phyloP scores from a whole-genome alignment of 2,888 invertebrate species.

The Caenorhabditis sp. region DNA sequence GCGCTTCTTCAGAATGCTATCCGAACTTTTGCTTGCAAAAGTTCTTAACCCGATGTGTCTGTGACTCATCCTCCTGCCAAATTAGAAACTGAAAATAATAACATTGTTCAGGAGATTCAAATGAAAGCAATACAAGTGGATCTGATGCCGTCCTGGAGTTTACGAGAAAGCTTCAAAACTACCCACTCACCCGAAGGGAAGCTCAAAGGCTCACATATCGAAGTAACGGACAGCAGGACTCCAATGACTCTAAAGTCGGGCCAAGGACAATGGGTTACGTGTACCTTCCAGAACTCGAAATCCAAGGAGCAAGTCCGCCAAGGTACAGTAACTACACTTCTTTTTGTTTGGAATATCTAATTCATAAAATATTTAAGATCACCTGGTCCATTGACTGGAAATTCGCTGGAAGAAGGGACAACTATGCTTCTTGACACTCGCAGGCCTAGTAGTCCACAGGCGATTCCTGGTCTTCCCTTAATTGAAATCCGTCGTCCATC shows the following conservation, averaged over 20 bases:
- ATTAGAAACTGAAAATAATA: neutral
- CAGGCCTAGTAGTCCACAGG: slow-evolving; percentile 80
- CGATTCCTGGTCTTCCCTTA: slow-evolving; percentile 81
- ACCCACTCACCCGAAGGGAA: slow-evolving; percentile 79
- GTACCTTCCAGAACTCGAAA: slow-evolving; percentile 81
- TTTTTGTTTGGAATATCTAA: neutral
- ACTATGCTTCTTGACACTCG: slow-evolving; percentile 69
- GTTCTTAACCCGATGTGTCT: slow-evolving; percentile 50
- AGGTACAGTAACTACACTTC: slow-evolving; percentile 49
- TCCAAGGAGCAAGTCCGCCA: slow-evolving; percentile 82
- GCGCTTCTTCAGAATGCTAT: slow-evolving; percentile 33
- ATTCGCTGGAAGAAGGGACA: slow-evolving; percentile 66
- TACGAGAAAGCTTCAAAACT: slow-evolving; percentile 81
- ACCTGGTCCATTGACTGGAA: slow-evolving; percentile 68
- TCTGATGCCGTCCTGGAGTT: slow-evolving; percentile 83
- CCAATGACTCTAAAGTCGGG: slow-evolving; percentile 61
- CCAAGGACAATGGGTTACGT: slow-evolving; percentile 74
- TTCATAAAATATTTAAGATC: slow-evolving; percentile 44
- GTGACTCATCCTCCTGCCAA: slow-evolving; percentile 43
- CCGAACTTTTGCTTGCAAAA: neutral
- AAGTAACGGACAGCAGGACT: slow-evolving; percentile 70
- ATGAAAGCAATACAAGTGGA: slow-evolving; percentile 79
- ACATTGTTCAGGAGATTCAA: slow-evolving; percentile 76
- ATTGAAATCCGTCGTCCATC: slow-evolving; percentile 82
- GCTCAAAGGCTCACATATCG: slow-evolving; percentile 75